A percentile compares a stretch with the other conserved stretches of the same genome.
These are phyloP conservation scores for Drepana falcataria DNA, from an alignment of 2,888 invertebrate species.

Conservation along the genomic window DNA sequence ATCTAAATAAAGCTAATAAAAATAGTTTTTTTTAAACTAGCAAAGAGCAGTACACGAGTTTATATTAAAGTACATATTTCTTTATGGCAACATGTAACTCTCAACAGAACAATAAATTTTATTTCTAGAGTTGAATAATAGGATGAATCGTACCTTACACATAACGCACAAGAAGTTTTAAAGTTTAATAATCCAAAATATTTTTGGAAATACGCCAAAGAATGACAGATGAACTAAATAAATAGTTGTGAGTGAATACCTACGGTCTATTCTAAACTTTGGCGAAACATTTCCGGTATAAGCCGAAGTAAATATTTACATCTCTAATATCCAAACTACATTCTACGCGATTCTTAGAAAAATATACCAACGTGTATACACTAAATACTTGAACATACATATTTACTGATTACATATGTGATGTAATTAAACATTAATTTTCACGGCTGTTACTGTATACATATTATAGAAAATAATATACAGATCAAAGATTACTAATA, in stretches of 20 bases:
- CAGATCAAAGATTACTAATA: too few species aligned
- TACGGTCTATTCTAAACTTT: conserved; percentile 27
- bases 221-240: conserved; percentile 28
- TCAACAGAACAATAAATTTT: background rate
- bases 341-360: background rate
- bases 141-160: background rate
- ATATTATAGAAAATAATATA: too few species aligned
- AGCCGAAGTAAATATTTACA: conserved; percentile 6
- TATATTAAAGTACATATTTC: background rate
- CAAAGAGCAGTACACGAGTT: too few species aligned
- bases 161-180: background rate
- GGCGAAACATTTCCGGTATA: conserved; percentile 31
- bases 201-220: conserved; percentile 30
- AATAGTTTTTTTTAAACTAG: too few species aligned
- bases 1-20: too few species aligned
- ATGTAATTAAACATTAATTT: too few species aligned
- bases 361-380: too few species aligned
- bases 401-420: too few species aligned
- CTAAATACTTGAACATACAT: too few species aligned
- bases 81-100: background rate
- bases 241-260: conserved; percentile 24
- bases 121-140: background rate
- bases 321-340: too few species aligned
- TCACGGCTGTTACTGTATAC: too few species aligned
- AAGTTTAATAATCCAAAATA: background rate